Conservation (phyloP, 2,888 invertebrate genomes). For the Hirtodrosophila confusa region DNA sequence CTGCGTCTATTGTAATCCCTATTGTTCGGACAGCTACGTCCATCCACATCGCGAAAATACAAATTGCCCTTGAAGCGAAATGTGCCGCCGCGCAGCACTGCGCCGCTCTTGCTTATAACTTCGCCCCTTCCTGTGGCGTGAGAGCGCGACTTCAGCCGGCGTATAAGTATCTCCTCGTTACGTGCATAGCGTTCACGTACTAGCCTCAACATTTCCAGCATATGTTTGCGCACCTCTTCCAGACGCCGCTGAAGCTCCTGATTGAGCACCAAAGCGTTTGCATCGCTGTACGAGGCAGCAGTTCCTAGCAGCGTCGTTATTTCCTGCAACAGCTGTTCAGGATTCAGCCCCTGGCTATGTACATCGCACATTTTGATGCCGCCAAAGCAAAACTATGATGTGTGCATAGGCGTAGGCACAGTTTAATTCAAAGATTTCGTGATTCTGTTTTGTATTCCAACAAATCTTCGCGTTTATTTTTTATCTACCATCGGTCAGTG, state of each 20-base stretch:
- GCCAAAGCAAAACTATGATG: not conserved
- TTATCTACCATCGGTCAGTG: no score
- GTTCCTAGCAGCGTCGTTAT: constrained; percentile 37
- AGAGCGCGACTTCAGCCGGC: constrained; percentile 27
- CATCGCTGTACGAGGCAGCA: constrained; percentile 34
- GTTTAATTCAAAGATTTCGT: no score
- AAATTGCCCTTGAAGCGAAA: constrained; percentile 84
- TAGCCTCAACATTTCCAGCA: constrained; percentile 56
- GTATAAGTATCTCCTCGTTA: constrained; percentile 66
- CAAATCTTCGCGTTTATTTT: not conserved
- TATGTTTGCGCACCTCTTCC: constrained; percentile 51
- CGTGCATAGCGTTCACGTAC: constrained; percentile 62
- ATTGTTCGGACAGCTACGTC: constrained; percentile 86
- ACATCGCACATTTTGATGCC: constrained; percentile 29
- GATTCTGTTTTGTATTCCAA: not conserved
- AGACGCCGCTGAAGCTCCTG: constrained; percentile 73
- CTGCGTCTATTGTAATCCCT: constrained; percentile 86
- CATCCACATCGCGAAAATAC: constrained; percentile 88
- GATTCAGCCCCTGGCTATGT: constrained; percentile 13
- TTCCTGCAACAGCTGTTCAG: constrained; percentile 51
- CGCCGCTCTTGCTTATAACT: constrained; percentile 83
- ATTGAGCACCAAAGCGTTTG: constrained; percentile 74
- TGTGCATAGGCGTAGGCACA: not conserved
- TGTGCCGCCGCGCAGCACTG: constrained; percentile 81
- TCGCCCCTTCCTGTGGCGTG: constrained; percentile 3